Conservation (phyloP, 2,888 invertebrate genomes). For the Xestia rhomboidea region DNA sequence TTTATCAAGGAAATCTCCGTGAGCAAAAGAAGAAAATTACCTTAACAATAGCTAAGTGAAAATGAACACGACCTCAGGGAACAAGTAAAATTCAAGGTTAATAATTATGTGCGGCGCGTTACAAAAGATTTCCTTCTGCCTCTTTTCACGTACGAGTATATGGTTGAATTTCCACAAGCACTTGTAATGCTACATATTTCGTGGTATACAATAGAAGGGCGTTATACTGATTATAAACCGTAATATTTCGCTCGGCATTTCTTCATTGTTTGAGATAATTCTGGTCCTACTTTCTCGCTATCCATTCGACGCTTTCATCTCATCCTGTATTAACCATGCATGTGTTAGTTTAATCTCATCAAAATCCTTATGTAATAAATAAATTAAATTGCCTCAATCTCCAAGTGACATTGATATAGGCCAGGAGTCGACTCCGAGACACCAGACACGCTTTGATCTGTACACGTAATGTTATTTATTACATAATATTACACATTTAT, state of each 20-base stretch:
- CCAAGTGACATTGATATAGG: conserved; percentile 74
- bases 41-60: conserved; percentile 47
- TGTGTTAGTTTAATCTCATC: conserved; percentile 65
- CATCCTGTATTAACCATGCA: conserved; percentile 61
- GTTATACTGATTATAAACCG: conserved; percentile 6
- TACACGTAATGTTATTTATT: conserved; percentile 62
- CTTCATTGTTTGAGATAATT: neutral
- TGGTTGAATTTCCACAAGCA: conserved; percentile 49
- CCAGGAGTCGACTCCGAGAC: conserved; percentile 71
- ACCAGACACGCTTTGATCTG: conserved; percentile 76
- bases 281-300: conserved; percentile 12
- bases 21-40: conserved; percentile 36
- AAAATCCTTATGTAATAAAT: conserved; percentile 66
- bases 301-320: conserved; percentile 39
- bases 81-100: conserved; percentile 55
- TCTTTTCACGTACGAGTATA: conserved; percentile 55
- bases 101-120: conserved; percentile 54
- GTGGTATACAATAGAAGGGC: conserved; percentile 11
- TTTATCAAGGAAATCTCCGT: conserved; percentile 37
- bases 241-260: conserved; percentile 2
- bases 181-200: conserved; percentile 28
- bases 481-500: conserved; percentile 58
- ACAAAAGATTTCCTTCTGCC: conserved; percentile 61
- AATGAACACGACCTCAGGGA: conserved; percentile 42
- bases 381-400: conserved; percentile 65